A percentile compares a stretch with the other conserved stretches of the same genome.
Conservation (phyloP, 1,140 invertebrate genomes). For the Streblospio benedicti region DNA sequence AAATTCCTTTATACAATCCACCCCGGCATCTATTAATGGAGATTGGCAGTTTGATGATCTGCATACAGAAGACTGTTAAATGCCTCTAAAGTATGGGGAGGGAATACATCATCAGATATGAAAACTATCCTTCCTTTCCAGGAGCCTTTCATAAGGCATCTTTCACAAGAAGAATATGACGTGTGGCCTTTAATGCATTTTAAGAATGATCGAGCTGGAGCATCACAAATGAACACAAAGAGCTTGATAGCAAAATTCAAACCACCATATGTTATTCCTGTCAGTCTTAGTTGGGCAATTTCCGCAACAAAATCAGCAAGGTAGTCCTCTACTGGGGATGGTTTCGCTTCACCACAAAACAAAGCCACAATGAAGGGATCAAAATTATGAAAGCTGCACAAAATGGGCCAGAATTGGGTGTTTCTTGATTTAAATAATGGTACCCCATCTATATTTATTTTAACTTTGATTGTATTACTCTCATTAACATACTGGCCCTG, state of each 20-base stretch:
- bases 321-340: neutral
- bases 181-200: conserved; percentile 11
- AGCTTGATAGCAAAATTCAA: neutral
- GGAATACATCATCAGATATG: too few relatives aligned
- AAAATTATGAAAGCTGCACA: too few relatives aligned
- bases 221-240: conserved; percentile 12
- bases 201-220: conserved; percentile 11
- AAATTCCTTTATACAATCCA: too few relatives aligned
- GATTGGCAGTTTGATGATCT: too few relatives aligned
- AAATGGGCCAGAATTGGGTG: too few relatives aligned
- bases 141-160: conserved; percentile 18
- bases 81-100: too few relatives aligned
- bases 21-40: too few relatives aligned
- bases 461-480: too few relatives aligned
- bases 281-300: neutral
- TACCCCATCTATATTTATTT: too few relatives aligned
- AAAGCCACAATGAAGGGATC: conserved; percentile 1
- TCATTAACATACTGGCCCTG: too few relatives aligned
- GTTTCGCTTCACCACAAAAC: neutral
- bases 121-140: conserved; percentile 21
- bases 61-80: too few relatives aligned
- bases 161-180: conserved; percentile 25
- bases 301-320: conserved; percentile 1
- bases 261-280: neutral
- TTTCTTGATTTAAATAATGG: too few relatives aligned